Percentiles rank a stretch among this genome's conserved stretches.
phyloP scores from a whole-genome alignment of 2,113 vertebrate species.

The Oryctolagus cuniculus region mOryCun1.1 NC_091439.1:89527001-89527500 shows the following conservation, averaged over 20 bases:
- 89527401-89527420: background rate
- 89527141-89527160: slow-evolving; percentile 20
- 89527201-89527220: too few species aligned
- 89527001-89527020: background rate
- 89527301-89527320: slow-evolving; percentile 22
- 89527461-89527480: background rate
- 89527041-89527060: background rate
- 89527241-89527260: background rate
- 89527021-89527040: background rate
- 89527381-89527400: background rate
- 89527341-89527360: background rate
- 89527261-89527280: slow-evolving; percentile 12
- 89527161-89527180: background rate
- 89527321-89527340: background rate
- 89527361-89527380: background rate
- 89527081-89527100: background rate
- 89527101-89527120: background rate
- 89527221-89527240: background rate
- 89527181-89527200: background rate
- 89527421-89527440: background rate
- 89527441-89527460: background rate
- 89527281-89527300: background rate
- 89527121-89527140: background rate
- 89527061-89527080: slow-evolving; percentile 5
- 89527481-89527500: slow-evolving; percentile 17